Evolutionary conservation across 2,888 invertebrate species (phyloP).

Genomic region (Rotaria macrura): DNA sequence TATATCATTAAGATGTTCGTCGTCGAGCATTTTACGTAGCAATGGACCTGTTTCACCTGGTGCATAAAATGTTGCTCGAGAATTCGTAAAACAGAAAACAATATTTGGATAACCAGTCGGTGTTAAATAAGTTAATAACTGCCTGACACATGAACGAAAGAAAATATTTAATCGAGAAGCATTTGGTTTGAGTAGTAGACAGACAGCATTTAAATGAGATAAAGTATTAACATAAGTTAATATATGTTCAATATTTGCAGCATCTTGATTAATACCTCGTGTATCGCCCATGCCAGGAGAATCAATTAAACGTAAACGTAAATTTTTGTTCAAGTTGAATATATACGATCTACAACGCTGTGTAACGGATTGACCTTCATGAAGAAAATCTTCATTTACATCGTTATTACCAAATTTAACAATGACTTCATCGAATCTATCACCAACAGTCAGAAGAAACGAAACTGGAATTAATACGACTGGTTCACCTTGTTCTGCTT

Average conservation of each 20-base stretch:
- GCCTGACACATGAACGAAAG: not conserved
- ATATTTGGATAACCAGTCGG: not conserved
- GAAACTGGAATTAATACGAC: not conserved
- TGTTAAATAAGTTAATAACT: not conserved
- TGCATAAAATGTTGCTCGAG: not conserved
- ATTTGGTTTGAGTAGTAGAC: not conserved
- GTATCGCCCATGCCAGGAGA: not conserved
- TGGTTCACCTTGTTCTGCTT: not conserved
- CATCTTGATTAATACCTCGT: not conserved
- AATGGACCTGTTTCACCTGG: not conserved
- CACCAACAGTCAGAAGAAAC: not conserved
- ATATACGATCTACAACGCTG: not conserved
- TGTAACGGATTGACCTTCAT: not conserved
- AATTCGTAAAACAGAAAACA: not conserved
- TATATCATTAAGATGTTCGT: not conserved
- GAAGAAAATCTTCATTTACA: not conserved
- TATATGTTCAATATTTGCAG: not conserved
- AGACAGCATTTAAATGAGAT: not conserved
- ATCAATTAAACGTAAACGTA: not conserved
- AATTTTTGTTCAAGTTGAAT: not conserved
- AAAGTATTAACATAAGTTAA: not conserved
- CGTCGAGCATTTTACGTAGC: not conserved
- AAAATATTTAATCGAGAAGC: not conserved
- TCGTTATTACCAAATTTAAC: not conserved
- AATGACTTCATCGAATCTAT: not conserved